phyloP scores from a whole-genome alignment of 2,888 invertebrate genomes.

The Amaurobius ferox region DNA sequence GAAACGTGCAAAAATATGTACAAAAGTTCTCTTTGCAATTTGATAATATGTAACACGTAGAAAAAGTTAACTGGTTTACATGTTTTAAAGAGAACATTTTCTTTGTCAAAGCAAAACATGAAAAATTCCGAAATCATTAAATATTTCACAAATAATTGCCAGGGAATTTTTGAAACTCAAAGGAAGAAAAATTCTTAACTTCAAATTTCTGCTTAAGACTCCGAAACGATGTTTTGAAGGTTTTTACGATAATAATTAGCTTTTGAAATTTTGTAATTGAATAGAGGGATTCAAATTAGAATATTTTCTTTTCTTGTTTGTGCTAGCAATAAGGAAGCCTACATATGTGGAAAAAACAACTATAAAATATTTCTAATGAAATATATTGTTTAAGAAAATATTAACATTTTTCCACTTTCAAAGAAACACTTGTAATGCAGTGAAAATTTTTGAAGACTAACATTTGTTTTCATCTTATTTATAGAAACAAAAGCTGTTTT shows the following conservation, averaged over 20 bases:
- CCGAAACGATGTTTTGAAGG: no score
- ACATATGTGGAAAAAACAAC: not conserved
- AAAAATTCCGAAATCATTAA: not conserved
- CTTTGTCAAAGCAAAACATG: not conserved
- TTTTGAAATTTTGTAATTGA: not conserved
- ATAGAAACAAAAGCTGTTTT: no score
- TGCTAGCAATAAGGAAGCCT: not conserved
- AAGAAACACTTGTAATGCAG: not conserved
- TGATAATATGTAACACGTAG: not conserved
- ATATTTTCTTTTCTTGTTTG: not conserved
- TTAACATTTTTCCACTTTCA: not conserved
- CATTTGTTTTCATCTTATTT: no score
- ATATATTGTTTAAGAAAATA: not conserved
- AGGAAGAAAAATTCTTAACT: not conserved
- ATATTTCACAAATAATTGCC: slow-evolving; percentile 1
- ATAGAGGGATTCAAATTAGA: not conserved
- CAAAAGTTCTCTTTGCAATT: no score
- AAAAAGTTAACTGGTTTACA: not conserved
- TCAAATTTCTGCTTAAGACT: no score
- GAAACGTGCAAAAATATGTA: no score
- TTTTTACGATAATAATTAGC: not conserved
- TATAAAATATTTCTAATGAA: not conserved
- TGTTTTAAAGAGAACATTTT: not conserved
- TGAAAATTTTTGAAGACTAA: no score
- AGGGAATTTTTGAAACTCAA: not conserved